A percentile compares a stretch with the other conserved stretches of the same genome.
phyloP scores from a whole-genome alignment of 2,888 invertebrate genomes.

The Ryuthela nishihirai region DNA sequence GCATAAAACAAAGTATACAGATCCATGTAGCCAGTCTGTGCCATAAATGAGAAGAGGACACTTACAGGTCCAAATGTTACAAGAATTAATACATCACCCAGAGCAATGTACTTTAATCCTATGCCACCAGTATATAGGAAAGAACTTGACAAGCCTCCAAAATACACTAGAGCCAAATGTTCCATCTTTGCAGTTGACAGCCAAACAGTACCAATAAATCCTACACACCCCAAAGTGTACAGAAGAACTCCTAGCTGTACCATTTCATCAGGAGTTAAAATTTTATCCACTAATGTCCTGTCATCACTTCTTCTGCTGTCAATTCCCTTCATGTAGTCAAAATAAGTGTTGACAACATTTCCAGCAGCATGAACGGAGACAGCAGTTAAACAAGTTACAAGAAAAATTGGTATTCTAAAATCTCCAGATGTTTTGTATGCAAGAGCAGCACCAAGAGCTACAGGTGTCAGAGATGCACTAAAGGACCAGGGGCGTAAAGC shows the following conservation, averaged over 20 bases:
- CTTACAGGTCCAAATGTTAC: slow-evolving; percentile 92
- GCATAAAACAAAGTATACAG: slow-evolving; percentile 90
- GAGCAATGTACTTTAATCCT: slow-evolving; percentile 89
- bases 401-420: slow-evolving; percentile 72
- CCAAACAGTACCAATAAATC: slow-evolving; percentile 69
- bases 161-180: slow-evolving; percentile 88
- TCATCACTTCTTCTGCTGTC: slow-evolving; percentile 80
- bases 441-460: slow-evolving; percentile 80
- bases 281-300: slow-evolving; percentile 88
- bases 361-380: slow-evolving; percentile 93
- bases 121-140: slow-evolving; percentile 96
- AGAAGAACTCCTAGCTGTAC: slow-evolving; percentile 83
- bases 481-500: slow-evolving; percentile 92
- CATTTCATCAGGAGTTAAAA: slow-evolving; percentile 75
- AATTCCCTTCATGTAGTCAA: slow-evolving; percentile 88
- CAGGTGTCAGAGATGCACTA: slow-evolving; percentile 86
- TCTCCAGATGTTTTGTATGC: slow-evolving; percentile 71
- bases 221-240: slow-evolving; percentile 81
- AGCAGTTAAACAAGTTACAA: slow-evolving; percentile 79
- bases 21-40: slow-evolving; percentile 82
- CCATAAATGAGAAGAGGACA: slow-evolving; percentile 87
- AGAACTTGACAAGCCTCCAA: slow-evolving; percentile 90
- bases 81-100: slow-evolving; percentile 87
- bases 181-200: slow-evolving; percentile 91
- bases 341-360: slow-evolving; percentile 94